phyloP scores from a whole-genome alignment of 2,113 vertebrate species.

The Catagonus wagneri region DNA sequence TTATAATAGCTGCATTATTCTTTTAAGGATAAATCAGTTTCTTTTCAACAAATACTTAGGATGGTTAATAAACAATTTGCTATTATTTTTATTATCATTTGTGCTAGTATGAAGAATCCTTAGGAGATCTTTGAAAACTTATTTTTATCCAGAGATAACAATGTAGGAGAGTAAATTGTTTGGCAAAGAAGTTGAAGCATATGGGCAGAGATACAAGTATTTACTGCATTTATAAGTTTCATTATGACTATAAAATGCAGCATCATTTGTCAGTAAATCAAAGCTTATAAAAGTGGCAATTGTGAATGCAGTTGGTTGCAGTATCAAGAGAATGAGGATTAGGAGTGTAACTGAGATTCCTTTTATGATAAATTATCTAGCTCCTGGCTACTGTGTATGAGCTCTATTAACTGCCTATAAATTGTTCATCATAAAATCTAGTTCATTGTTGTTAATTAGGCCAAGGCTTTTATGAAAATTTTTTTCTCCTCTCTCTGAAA shows the following conservation, averaged over 20 bases:
- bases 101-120: conserved; percentile 56
- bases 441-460: conserved; percentile 89
- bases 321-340: conserved; percentile 84
- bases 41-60: conserved; percentile 64
- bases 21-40: conserved; percentile 33
- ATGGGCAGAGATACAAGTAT: conserved; percentile 77
- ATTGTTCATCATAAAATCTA: conserved; percentile 90
- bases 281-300: conserved; percentile 85
- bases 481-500: conserved; percentile 81
- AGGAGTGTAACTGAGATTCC: conserved; percentile 84
- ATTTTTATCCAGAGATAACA: conserved; percentile 39
- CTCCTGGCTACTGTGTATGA: conserved; percentile 88
- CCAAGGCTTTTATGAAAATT: conserved; percentile 83
- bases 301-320: conserved; percentile 83
- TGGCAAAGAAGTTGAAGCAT: conserved; percentile 68
- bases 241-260: conserved; percentile 76
- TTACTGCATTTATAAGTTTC: conserved; percentile 79
- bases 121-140: conserved; percentile 66
- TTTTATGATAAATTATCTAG: conserved; percentile 89
- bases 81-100: conserved; percentile 62
- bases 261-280: conserved; percentile 82
- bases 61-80: conserved; percentile 49
- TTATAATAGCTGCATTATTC: neutral
- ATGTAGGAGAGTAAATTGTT: conserved; percentile 67
- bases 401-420: conserved; percentile 88